phyloP scores from a whole-genome alignment of 2,113 vertebrate genomes.

The Furnarius figulus region DNA sequence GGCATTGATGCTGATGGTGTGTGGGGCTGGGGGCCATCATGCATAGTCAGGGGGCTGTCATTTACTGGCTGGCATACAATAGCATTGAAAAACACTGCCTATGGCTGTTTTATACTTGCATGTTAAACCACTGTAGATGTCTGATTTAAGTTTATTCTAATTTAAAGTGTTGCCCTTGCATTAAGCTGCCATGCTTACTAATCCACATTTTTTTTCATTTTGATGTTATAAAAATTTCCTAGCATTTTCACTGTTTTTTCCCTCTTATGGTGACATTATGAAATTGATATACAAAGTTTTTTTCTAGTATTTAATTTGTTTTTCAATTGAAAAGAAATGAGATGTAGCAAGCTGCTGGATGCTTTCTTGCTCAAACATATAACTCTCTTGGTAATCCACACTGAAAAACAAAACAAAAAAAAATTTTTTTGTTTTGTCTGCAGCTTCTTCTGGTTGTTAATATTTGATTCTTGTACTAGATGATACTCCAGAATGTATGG shows the following conservation, averaged over 20 bases:
- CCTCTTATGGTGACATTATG: background rate
- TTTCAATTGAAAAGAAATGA: background rate
- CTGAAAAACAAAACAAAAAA: background rate
- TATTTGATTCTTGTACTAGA: background rate
- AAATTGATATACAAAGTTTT: background rate
- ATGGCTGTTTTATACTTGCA: constrained; percentile 20
- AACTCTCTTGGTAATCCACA: background rate
- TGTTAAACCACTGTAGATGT: background rate
- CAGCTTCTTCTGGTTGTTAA: background rate
- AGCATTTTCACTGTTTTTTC: background rate
- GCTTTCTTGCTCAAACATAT: background rate
- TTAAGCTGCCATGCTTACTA: background rate
- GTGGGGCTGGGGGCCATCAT: constrained; percentile 3
- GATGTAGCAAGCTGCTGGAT: background rate
- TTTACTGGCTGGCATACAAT: constrained; percentile 33
- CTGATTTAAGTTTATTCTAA: background rate
- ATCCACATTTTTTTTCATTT: background rate
- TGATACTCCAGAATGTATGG: background rate
- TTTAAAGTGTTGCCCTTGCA: background rate
- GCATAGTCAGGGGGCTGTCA: constrained; percentile 10
- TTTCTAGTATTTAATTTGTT: background rate
- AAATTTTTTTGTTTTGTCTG: background rate
- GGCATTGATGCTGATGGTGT: background rate
- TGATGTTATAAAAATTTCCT: background rate
- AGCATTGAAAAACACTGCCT: constrained; percentile 21